These are phyloP conservation scores for Alcedo atthis DNA, from an alignment of 2,797 vertebrate genomes.

Conservation along the genomic window DNA sequence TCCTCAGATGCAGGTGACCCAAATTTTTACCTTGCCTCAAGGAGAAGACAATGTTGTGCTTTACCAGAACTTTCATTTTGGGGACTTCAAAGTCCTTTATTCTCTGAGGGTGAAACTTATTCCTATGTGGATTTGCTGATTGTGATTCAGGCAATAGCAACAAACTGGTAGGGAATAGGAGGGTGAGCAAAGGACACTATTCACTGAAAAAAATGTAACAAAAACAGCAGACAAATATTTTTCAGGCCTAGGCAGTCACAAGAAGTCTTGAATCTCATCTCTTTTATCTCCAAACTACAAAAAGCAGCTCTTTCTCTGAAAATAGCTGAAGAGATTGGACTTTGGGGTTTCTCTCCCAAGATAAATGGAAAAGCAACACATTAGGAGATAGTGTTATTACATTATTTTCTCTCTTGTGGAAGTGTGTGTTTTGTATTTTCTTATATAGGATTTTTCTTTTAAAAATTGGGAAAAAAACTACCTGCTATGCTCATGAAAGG, in stretches of 20 bases:
- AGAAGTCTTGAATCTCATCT: background rate
- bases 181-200: background rate
- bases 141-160: background rate
- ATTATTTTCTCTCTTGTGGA: background rate
- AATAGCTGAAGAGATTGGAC: background rate
- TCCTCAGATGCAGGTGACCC: background rate
- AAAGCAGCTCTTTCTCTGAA: background rate
- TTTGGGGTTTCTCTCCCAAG: background rate
- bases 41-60: background rate
- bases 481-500: background rate
- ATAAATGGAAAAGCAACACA: background rate
- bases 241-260: background rate
- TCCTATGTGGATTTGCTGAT: background rate
- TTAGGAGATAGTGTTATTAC: background rate
- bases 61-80: background rate
- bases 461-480: background rate
- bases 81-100: background rate
- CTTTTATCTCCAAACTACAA: background rate
- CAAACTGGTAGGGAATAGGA: background rate
- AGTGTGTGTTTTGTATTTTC: no score
- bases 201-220: background rate
- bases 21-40: background rate
- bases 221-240: background rate
- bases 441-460: background rate
- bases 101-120: background rate